phyloP scores from a whole-genome alignment of 2,113 vertebrate genomes.

The Grammomys surdaster region DNA sequence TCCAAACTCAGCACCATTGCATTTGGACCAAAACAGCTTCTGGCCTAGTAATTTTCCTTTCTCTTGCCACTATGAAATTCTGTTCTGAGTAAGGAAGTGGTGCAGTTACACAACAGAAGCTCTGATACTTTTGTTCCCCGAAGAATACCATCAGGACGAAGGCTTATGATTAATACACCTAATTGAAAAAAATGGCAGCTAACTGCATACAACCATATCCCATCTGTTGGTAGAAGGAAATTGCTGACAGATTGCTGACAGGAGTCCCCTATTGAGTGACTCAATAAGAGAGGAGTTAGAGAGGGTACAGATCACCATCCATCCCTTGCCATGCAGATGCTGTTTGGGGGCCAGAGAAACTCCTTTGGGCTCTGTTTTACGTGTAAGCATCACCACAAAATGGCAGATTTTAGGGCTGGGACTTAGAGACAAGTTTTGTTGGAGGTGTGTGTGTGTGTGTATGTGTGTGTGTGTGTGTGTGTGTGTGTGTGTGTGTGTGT shows the following conservation, averaged over 20 bases:
- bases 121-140: slow-evolving; percentile 70
- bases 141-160: slow-evolving; percentile 85
- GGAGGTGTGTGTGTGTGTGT: too few relatives aligned
- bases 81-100: slow-evolving; percentile 79
- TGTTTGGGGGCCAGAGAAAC: neutral
- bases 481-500: too few relatives aligned
- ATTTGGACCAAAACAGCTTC: slow-evolving; percentile 26
- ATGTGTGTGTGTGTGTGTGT: too few relatives aligned
- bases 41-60: neutral
- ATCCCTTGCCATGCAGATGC: neutral
- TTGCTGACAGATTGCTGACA: slow-evolving; percentile 91
- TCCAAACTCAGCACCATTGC: neutral
- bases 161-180: slow-evolving; percentile 90
- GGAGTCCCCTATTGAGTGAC: slow-evolving; percentile 81
- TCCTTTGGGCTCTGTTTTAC: neutral
- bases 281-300: slow-evolving; percentile 36
- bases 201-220: slow-evolving; percentile 88
- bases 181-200: slow-evolving; percentile 91
- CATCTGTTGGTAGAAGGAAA: slow-evolving; percentile 89
- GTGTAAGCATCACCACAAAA: neutral
- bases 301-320: slow-evolving; percentile 15
- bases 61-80: slow-evolving; percentile 65
- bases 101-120: slow-evolving; percentile 82
- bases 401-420: neutral
- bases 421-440: neutral